Percentiles rank a stretch among this genome's conserved stretches.
Conservation (phyloP, 2,113 vertebrate genomes). For the Sula dactylatra region DNA sequence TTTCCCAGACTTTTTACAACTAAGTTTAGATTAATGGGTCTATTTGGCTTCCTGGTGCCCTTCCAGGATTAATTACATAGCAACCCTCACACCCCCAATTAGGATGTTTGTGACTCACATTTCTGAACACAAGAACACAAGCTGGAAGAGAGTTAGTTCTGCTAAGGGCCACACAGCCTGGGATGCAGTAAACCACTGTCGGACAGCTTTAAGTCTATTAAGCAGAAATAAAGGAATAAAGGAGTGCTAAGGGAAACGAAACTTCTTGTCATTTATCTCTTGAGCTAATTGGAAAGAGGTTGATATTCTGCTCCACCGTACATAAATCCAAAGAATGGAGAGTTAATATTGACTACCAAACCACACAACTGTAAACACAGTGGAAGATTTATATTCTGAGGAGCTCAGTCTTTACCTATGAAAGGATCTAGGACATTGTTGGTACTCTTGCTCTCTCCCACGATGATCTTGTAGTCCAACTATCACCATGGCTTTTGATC, state of each 20-base stretch:
- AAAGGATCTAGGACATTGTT: neutral
- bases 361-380: neutral
- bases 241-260: neutral
- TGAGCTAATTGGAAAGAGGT: neutral
- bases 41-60: neutral
- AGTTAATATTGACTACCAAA: neutral
- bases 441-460: neutral
- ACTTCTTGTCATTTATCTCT: neutral
- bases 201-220: neutral
- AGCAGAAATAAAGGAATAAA: neutral
- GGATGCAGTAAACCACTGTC: neutral
- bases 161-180: neutral
- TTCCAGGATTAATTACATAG: neutral
- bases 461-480: neutral
- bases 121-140: neutral
- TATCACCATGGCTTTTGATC: neutral
- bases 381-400: neutral
- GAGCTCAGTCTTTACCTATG: neutral
- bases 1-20: neutral
- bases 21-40: neutral
- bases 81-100: neutral
- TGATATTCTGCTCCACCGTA: neutral
- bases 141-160: neutral
- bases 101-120: neutral
- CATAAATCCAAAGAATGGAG: neutral